Percentiles rank a stretch among this genome's conserved stretches.
These are phyloP conservation scores for Upupa epops DNA, from an alignment of 2,113 vertebrate genomes.

Conservation along the genomic window DNA sequence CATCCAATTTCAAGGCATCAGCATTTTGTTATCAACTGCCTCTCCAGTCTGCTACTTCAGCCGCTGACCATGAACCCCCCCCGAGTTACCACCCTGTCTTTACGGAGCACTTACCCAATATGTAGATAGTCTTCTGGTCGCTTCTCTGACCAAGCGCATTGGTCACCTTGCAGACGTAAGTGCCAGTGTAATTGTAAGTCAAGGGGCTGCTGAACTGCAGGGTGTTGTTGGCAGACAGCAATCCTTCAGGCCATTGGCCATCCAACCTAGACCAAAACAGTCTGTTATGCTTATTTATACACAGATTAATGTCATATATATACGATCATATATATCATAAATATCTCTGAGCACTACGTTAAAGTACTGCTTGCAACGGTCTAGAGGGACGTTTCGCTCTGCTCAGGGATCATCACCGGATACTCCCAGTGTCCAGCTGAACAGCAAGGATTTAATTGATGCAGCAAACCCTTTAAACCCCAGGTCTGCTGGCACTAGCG, in stretches of 20 bases:
- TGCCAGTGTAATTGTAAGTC: constrained; percentile 89
- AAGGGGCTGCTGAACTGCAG: constrained; percentile 87
- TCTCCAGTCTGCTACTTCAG: not conserved
- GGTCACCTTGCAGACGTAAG: constrained; percentile 88
- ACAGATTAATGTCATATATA: too few relatives aligned
- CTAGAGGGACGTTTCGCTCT: not conserved
- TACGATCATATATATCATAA: too few relatives aligned
- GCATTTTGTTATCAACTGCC: not conserved
- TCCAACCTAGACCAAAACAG: constrained; percentile 80
- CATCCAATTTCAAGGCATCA: not conserved
- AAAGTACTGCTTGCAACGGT: not conserved
- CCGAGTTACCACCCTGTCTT: not conserved
- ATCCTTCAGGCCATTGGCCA: constrained; percentile 86
- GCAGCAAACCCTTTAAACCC: not conserved
- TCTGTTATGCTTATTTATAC: too few relatives aligned
- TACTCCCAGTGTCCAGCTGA: not conserved
- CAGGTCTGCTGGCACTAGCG: not conserved
- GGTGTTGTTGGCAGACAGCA: constrained; percentile 83
- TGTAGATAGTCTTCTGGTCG: constrained; percentile 86
- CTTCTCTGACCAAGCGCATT: constrained; percentile 87
- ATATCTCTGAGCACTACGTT: not conserved
- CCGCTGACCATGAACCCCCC: not conserved
- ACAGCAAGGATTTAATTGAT: not conserved
- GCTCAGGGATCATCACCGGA: not conserved
- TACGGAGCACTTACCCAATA: constrained; percentile 83